These are phyloP conservation scores for Harpagifer antarcticus DNA, from an alignment of 2,797 vertebrate genomes.

Conservation along the genomic window DNA sequence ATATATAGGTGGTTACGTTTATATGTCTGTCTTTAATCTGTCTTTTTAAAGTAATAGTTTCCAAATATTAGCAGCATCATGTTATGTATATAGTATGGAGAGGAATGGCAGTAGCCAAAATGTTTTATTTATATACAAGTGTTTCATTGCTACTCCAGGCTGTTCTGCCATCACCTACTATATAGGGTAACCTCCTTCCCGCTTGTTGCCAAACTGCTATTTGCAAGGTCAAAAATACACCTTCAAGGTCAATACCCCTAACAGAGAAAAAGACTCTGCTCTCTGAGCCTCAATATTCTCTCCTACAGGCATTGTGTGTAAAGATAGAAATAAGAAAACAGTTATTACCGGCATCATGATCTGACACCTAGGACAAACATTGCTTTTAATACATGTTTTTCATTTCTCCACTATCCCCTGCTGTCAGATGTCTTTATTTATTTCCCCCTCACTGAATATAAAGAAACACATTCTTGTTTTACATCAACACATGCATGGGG, in stretches of 20 bases:
- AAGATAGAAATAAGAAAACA: background rate
- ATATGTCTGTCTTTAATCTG: no score
- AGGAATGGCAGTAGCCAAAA: no score
- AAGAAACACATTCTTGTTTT: background rate
- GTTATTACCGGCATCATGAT: background rate
- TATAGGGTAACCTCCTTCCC: background rate
- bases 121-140: no score
- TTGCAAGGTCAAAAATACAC: background rate
- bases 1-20: no score
- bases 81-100: no score
- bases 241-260: background rate
- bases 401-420: background rate
- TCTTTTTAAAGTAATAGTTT: no score
- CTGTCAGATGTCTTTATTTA: background rate
- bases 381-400: background rate
- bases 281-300: background rate
- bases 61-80: no score
- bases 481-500: slow-evolving; percentile 24
- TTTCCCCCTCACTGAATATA: background rate
- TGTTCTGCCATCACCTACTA: background rate
- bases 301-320: background rate
- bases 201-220: background rate
- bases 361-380: background rate
- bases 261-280: background rate
- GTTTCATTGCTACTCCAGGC: no score